Conservation (phyloP, 2,113 vertebrate species). For the Lagopus muta region DNA sequence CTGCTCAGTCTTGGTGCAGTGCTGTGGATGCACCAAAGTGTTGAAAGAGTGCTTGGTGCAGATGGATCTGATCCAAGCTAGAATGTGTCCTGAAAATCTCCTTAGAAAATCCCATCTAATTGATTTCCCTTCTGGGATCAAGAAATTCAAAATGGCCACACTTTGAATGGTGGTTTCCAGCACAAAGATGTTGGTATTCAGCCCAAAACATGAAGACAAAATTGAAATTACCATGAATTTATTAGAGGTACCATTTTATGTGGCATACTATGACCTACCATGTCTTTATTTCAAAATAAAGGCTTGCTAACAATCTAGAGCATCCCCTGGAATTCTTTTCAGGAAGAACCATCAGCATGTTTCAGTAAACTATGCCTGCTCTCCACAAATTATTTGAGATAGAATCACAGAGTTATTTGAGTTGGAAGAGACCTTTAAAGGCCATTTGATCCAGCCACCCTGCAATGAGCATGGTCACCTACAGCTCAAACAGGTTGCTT, state of each 20-base stretch:
- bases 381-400: not conserved
- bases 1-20: not conserved
- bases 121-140: slow-evolving; percentile 16
- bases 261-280: not conserved
- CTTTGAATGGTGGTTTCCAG: not conserved
- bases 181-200: not conserved
- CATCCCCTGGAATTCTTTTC: not conserved
- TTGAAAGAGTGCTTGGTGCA: too few relatives aligned
- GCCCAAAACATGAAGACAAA: not conserved
- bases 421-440: too few relatives aligned
- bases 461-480: too few relatives aligned
- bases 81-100: not conserved
- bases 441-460: too few relatives aligned
- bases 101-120: not conserved
- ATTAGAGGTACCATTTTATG: not conserved
- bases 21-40: too few relatives aligned
- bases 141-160: not conserved
- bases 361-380: not conserved
- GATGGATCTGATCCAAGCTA: slow-evolving; percentile 8
- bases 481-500: too few relatives aligned
- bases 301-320: not conserved
- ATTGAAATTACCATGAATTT: slow-evolving; percentile 24
- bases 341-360: not conserved
- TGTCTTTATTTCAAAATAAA: slow-evolving; percentile 4
- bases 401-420: too few relatives aligned